Evolutionary conservation across 2,888 invertebrate species (phyloP), one percentile per base, ranked within the genome.

Genomic region (Acleris cristana): DNA sequence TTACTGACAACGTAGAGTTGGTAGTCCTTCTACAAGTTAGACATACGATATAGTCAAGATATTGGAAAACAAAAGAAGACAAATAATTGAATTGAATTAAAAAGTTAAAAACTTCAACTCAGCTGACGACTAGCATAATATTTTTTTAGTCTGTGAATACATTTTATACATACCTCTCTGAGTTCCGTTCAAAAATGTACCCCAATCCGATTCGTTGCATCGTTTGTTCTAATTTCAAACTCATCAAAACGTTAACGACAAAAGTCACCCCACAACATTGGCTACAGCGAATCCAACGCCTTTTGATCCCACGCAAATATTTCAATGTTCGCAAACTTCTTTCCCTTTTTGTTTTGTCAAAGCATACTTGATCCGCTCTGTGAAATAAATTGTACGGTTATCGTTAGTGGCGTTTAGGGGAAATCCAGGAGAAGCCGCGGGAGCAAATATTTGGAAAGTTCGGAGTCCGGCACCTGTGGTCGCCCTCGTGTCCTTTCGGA

Each of bases 371-470:
- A 91, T 92, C 89, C 85, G 81, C 74, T 82, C 79, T 72, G 86
- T 82, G 85, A 82, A 86, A 89, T 88, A 88, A 87, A 89, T 87
- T 85, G 81, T 82, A 78, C 77, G 79, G 83, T 84, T 87, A 87
- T 86, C 84, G 88, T 84, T 81, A 82, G 84, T 86, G 83, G 81
- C 76, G 78, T 79, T 81, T 78, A 74, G 80, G 79, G 83, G 73
- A 87, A 89, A 90, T 88, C 87, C 83, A 86, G 80, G 85, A 82
- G 82, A 87, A 87, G 82, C 84, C 80, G 82, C 81, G 76, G 83
- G 82, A 83, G 90, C 90, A 92, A 92, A 92, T 90, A 88, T 92
- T 92, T 92, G 91, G 84, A 85, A 90, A 89, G 89, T 91, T 88
- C 78, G 79, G 73, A 71, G 73, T 78, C 75, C 79, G 79, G 83